Evolutionary conservation across 2,797 vertebrate genomes (phyloP).

Genomic region (Helicolenus hilgendorfi): DNA sequence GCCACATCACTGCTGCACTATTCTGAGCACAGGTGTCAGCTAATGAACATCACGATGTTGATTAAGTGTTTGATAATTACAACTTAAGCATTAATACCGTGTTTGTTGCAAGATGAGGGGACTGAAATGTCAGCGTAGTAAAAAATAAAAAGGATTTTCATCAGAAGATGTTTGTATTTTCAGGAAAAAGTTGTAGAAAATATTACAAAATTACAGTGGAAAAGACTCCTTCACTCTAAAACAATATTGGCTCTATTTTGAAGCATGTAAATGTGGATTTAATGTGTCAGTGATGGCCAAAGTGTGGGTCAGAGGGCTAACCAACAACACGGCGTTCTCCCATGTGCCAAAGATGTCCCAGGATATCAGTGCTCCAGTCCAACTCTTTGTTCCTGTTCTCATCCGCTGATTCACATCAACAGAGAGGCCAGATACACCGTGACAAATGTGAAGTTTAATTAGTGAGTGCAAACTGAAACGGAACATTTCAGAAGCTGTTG

Average conservation of each 20-base stretch:
- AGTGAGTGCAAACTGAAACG: not conserved
- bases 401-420: slow-evolving; percentile 12
- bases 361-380: not conserved
- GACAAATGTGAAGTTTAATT: slow-evolving; percentile 27
- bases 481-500: slow-evolving; percentile 19
- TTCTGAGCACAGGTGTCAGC: slow-evolving; percentile 21
- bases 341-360: slow-evolving; percentile 2
- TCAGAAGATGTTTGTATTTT: not conserved
- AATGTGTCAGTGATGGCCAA: not conserved
- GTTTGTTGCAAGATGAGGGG: not conserved
- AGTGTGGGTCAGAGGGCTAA: not conserved
- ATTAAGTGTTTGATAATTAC: slow-evolving; percentile 25
- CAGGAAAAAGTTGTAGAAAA: not conserved
- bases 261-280: not conserved
- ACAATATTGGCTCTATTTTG: not conserved
- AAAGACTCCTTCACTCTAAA: not conserved
- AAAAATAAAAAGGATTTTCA: not conserved
- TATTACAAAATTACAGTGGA: not conserved
- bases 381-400: slow-evolving; percentile 40
- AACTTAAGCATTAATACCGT: not conserved
- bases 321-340: not conserved
- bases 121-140: slow-evolving; percentile 3
- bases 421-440: slow-evolving; percentile 20
- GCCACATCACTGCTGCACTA: not conserved
- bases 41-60: not conserved